Evolutionary conservation across 2,113 vertebrate genomes (phyloP).

Genomic region (Triplophysa tibetana): DNA sequence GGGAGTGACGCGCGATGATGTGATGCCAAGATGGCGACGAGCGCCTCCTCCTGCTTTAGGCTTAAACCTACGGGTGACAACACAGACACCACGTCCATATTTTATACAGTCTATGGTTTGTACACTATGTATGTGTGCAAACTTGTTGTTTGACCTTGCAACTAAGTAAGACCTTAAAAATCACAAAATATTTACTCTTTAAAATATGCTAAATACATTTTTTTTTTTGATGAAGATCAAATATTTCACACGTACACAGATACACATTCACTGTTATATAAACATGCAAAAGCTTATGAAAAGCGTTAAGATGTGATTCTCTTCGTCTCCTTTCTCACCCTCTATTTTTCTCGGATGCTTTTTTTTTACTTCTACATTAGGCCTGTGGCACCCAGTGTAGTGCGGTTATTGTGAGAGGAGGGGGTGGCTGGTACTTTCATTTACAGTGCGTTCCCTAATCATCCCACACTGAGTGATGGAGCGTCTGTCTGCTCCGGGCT

Average conservation of each 20-base stretch:
- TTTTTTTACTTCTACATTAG: neutral
- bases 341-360: neutral
- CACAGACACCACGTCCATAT: too few relatives aligned
- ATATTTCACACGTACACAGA: neutral
- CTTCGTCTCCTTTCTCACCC: neutral
- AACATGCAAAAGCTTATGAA: neutral
- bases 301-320: neutral
- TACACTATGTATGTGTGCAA: too few relatives aligned
- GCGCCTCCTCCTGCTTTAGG: too few relatives aligned
- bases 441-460: slow-evolving; percentile 32
- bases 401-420: neutral
- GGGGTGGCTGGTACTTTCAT: neutral
- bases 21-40: too few relatives aligned
- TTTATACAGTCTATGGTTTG: too few relatives aligned
- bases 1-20: too few relatives aligned
- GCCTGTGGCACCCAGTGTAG: slow-evolving; percentile 15
- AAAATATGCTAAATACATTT: neutral
- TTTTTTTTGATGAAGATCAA: neutral
- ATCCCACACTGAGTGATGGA: slow-evolving; percentile 42
- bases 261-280: neutral
- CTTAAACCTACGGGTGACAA: too few relatives aligned
- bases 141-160: too few relatives aligned
- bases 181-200: too few relatives aligned
- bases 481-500: slow-evolving; percentile 3
- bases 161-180: too few relatives aligned